Evolutionary conservation across 64 coral and sea anemone genomes (phyloP).

Genomic region (Catalaphyllia jardinei): DNA sequence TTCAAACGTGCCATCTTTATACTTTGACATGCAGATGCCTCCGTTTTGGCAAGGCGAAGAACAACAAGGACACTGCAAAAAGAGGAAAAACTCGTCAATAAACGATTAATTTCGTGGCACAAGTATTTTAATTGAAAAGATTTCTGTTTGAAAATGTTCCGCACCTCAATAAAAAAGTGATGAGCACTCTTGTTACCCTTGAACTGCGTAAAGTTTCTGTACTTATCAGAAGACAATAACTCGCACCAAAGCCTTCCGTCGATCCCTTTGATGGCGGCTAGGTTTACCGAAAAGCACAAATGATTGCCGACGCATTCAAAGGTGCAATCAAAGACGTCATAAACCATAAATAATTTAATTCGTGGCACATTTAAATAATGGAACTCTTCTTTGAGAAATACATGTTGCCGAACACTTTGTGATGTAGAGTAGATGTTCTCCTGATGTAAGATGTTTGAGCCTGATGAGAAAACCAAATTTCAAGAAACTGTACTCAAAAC

Average conservation of each 20-base stretch:
- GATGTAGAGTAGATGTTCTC: too few species aligned
- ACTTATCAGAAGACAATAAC: neutral
- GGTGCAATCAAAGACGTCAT: conserved; percentile 6
- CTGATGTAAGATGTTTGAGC: too few species aligned
- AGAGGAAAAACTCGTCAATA: neutral
- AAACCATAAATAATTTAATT: neutral
- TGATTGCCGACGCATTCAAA: neutral
- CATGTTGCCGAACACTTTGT: neutral
- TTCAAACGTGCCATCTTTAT: neutral
- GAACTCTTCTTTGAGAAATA: neutral
- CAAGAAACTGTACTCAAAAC: too few species aligned
- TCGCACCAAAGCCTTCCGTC: conserved; percentile 11
- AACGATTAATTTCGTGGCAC: too few species aligned
- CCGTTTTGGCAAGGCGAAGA: conserved; percentile 1
- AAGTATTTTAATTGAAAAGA: too few species aligned
- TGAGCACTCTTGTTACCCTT: neutral
- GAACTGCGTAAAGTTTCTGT: neutral
- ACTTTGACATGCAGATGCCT: neutral
- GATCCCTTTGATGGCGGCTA: neutral
- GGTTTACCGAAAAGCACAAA: neutral
- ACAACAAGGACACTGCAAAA: neutral
- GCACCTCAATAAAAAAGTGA: neutral
- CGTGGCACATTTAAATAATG: neutral
- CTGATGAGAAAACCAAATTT: too few species aligned
- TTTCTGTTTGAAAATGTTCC: neutral